phyloP scores from a whole-genome alignment of 2,113 vertebrate species.

The Sinocyclocheilus maitianheensis region DNA sequence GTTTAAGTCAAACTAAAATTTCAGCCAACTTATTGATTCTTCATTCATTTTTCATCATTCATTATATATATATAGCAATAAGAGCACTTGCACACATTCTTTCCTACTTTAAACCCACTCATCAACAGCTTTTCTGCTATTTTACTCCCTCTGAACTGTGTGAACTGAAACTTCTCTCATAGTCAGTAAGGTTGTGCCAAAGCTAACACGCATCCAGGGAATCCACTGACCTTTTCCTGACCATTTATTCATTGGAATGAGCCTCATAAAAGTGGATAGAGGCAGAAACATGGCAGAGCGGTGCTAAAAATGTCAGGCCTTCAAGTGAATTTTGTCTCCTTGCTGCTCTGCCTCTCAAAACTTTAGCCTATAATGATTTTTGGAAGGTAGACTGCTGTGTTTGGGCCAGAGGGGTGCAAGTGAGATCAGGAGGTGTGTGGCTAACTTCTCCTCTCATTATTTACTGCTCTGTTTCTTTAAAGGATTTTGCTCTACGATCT shows the following conservation, averaged over 20 bases:
- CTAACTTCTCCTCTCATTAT: slow-evolving; percentile 53
- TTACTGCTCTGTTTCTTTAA: slow-evolving; percentile 42
- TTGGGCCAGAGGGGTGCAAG: slow-evolving; percentile 27
- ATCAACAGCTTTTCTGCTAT: neutral
- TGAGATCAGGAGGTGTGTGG: slow-evolving; percentile 49
- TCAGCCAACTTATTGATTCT: too few species aligned
- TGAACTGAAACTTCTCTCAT: neutral
- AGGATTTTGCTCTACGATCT: slow-evolving; percentile 31
- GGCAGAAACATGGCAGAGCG: neutral
- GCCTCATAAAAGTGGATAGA: slow-evolving; percentile 9
- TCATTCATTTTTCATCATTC: too few species aligned
- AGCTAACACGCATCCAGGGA: slow-evolving; percentile 33
- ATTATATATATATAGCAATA: too few species aligned
- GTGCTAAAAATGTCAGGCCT: slow-evolving; percentile 45
- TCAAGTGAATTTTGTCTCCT: slow-evolving; percentile 35
- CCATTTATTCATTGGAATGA: slow-evolving; percentile 25
- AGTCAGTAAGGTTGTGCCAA: slow-evolving; percentile 29
- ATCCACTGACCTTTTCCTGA: slow-evolving; percentile 39
- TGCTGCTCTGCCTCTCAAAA: slow-evolving; percentile 42
- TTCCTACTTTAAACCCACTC: neutral
- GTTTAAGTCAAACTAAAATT: too few species aligned
- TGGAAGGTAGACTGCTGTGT: slow-evolving; percentile 34
- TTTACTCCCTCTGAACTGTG: neutral
- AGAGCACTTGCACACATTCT: too few species aligned
- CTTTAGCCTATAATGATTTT: slow-evolving; percentile 54